Evolutionary conservation across 1,140 invertebrate species (phyloP).

Genomic region (Philotrypesis tridentata): DNA sequence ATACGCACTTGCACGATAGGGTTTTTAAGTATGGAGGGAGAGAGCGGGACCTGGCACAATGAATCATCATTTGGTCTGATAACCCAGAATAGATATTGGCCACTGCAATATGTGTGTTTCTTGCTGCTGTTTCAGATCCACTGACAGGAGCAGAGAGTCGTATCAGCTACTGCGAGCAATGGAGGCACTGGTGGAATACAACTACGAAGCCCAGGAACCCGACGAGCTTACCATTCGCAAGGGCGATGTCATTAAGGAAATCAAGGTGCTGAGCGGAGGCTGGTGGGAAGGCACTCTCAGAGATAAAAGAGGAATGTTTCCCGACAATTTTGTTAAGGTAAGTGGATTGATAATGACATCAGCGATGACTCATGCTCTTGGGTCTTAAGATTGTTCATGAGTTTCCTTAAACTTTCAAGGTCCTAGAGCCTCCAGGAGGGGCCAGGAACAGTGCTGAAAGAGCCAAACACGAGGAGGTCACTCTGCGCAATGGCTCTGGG

Average conservation of each 20-base stretch:
- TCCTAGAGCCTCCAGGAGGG: conserved; percentile 33
- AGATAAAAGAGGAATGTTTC: conserved; percentile 95
- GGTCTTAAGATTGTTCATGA: background rate
- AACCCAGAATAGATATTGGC: background rate
- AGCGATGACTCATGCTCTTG: background rate
- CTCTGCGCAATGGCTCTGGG: conserved; percentile 66
- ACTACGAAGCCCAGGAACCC: conserved; percentile 85
- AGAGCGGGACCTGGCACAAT: background rate
- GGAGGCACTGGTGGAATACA: conserved; percentile 87
- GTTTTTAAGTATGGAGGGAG: too few species aligned
- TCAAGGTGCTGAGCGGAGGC: conserved; percentile 89
- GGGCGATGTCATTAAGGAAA: conserved; percentile 91
- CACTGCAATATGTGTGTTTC: background rate
- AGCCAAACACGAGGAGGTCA: conserved; percentile 56
- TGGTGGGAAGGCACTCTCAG: conserved; percentile 97
- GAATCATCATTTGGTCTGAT: conserved; percentile 18
- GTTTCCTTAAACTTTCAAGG: conserved; percentile 14
- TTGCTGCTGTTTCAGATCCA: conserved; percentile 30
- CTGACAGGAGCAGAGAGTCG: background rate
- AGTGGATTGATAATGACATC: conserved; percentile 11
- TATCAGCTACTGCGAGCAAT: conserved; percentile 59
- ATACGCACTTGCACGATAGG: too few species aligned
- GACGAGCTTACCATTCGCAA: conserved; percentile 91
- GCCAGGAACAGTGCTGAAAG: conserved; percentile 46
- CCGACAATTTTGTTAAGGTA: conserved; percentile 95